phyloP scores from a whole-genome alignment of 2,113 vertebrate species.

The Notothenia rossii region DNA sequence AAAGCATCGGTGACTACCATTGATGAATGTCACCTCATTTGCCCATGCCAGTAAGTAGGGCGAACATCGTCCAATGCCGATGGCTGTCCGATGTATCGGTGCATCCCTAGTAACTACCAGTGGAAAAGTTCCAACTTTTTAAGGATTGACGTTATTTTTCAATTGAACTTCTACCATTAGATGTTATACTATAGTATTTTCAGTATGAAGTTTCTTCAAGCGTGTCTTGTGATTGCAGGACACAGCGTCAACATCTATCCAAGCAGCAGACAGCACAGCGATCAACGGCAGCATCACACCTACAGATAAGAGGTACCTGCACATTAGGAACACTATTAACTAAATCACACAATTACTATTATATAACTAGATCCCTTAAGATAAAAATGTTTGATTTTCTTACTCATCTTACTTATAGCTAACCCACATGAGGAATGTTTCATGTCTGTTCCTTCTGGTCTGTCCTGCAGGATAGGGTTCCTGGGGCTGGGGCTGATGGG shows the following conservation, averaged over 20 bases:
- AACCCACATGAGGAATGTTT: neutral
- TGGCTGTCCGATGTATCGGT: too few relatives aligned
- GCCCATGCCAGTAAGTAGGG: too few relatives aligned
- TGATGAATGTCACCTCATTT: too few relatives aligned
- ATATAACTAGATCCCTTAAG: neutral
- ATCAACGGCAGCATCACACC: constrained; percentile 97
- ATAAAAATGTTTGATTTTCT: neutral
- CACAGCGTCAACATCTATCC: constrained; percentile 95
- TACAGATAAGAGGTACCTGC: constrained; percentile 95
- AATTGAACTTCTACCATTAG: neutral
- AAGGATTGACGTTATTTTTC: neutral
- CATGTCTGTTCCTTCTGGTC: constrained; percentile 1
- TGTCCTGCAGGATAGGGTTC: constrained; percentile 94
- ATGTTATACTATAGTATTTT: neutral
- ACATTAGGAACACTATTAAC: neutral
- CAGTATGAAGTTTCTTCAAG: neutral
- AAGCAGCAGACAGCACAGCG: constrained; percentile 98
- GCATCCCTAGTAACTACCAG: neutral
- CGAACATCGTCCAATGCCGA: too few relatives aligned
- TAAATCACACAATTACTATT: neutral
- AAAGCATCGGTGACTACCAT: too few relatives aligned
- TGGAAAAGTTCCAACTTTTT: neutral
- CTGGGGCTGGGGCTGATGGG: constrained; percentile 98
- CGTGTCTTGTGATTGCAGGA: constrained; percentile 81
- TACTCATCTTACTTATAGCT: neutral